These are phyloP conservation scores for Xiphophorus couchianus DNA, from an alignment of 2,113 vertebrate species.

Conservation along the genomic window DNA sequence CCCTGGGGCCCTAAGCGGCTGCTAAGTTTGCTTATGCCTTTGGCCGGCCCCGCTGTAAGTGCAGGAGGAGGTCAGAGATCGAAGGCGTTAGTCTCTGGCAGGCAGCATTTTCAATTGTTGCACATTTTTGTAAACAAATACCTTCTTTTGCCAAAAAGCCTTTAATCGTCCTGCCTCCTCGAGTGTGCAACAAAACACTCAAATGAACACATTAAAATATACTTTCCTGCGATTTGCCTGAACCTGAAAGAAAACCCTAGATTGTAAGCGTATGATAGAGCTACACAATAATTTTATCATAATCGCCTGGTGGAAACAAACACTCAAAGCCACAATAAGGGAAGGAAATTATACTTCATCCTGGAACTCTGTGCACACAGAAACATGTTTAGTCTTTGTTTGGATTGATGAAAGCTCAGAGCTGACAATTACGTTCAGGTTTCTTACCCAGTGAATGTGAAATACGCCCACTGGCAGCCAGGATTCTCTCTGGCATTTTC, in stretches of 20 bases:
- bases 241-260: constrained; percentile 9
- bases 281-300: constrained; percentile 8
- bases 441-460: constrained; percentile 9
- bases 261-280: constrained; percentile 20
- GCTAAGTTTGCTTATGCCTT: too few species aligned
- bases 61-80: too few species aligned
- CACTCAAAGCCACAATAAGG: constrained; percentile 38
- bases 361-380: constrained; percentile 35
- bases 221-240: constrained; percentile 26
- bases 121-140: not conserved
- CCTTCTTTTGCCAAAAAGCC: not conserved
- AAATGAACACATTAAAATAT: constrained; percentile 4
- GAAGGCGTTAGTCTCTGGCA: not conserved
- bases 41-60: not conserved
- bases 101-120: not conserved
- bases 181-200: not conserved
- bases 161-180: not conserved
- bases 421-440: constrained; percentile 9
- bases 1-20: too few species aligned
- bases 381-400: constrained; percentile 47
- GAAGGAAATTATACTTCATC: constrained; percentile 51
- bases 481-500: not conserved
- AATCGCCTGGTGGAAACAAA: constrained; percentile 20
- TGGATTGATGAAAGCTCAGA: constrained; percentile 25
- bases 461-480: not conserved